phyloP scores from a whole-genome alignment of 2,113 vertebrate species.

The Fulmarus glacialis region DNA sequence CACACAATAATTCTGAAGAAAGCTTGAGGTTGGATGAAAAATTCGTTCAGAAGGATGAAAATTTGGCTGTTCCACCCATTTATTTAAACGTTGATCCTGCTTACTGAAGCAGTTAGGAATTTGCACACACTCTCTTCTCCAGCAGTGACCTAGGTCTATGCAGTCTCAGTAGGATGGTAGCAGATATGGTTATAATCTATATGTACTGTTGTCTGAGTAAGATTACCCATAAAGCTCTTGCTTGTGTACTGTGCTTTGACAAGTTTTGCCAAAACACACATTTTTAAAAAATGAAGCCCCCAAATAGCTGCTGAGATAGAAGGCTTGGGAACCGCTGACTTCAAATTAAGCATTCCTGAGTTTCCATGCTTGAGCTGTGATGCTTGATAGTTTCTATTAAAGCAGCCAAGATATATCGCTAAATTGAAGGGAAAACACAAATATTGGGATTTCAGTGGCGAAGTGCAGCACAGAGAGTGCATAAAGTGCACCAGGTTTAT shows the following conservation, averaged over 20 bases:
- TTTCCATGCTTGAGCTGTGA: background rate
- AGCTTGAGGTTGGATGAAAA: background rate
- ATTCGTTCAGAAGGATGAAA: background rate
- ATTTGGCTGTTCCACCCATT: background rate
- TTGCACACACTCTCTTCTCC: background rate
- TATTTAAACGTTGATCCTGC: background rate
- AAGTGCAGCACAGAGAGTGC: background rate
- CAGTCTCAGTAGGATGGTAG: background rate
- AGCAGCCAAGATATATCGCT: background rate
- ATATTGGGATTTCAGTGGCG: background rate
- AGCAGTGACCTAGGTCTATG: rapidly evolving
- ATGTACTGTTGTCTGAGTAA: background rate
- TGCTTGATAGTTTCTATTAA: background rate
- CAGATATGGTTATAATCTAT: background rate
- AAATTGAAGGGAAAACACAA: background rate
- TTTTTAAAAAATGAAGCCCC: background rate
- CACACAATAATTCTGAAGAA: background rate
- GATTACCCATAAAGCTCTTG: background rate
- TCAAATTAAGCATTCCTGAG: background rate
- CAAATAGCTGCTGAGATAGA: background rate
- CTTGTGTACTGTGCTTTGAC: background rate
- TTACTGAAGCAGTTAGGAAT: background rate
- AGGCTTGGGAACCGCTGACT: background rate
- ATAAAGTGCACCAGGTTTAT: background rate
- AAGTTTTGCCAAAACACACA: background rate